These are phyloP conservation scores for Stegodyphus dumicola DNA, from an alignment of 1,140 invertebrate genomes.

Conservation along the genomic window DNA sequence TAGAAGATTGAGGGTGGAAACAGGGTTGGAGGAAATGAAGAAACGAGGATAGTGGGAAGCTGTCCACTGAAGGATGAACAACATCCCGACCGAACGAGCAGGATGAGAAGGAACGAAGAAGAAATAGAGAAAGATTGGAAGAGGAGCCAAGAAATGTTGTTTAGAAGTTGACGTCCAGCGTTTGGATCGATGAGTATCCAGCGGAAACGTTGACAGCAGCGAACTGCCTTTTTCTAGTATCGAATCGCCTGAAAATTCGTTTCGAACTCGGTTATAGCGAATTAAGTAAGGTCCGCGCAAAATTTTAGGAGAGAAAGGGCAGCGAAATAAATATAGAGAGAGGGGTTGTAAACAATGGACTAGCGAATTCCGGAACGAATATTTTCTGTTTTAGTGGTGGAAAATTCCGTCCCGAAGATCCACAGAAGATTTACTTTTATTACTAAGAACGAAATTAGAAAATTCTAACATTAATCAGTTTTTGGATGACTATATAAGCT, in stretches of 20 bases:
- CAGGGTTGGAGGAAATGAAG: constrained; percentile 49
- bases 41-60: constrained; percentile 52
- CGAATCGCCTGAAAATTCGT: constrained; percentile 45
- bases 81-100: constrained; percentile 1
- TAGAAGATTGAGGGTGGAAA: constrained; percentile 40
- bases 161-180: constrained; percentile 53
- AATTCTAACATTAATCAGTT: no score
- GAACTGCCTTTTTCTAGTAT: constrained; percentile 34
- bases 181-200: constrained; percentile 53
- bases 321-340: background rate
- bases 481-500: no score
- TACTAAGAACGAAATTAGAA: no score
- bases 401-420: no score
- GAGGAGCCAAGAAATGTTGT: constrained; percentile 36
- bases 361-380: no score
- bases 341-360: background rate
- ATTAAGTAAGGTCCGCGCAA: constrained; percentile 16
- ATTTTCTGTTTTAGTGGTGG: no score
- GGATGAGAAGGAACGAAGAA: constrained; percentile 48
- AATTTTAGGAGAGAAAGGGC: no score
- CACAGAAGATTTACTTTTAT: no score
- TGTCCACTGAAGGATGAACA: constrained; percentile 57
- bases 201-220: constrained; percentile 40
- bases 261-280: constrained; percentile 52
- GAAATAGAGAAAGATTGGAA: constrained; percentile 59